Evolutionary conservation across 2,888 invertebrate genomes (phyloP), one percentile per base, ranked within the genome.

Genomic region (Fragum whitleyi): DNA sequence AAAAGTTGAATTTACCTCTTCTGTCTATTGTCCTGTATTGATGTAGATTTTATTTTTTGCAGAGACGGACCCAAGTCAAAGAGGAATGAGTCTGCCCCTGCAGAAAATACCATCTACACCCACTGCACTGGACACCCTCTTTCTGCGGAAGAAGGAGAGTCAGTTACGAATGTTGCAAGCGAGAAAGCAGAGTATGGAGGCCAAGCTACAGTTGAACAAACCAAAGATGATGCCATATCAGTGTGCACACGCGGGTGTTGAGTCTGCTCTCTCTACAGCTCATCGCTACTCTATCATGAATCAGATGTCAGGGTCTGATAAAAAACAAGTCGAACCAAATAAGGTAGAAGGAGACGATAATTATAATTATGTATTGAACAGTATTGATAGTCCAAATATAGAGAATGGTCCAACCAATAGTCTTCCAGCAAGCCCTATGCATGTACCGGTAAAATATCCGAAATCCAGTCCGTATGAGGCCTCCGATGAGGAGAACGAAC

Each of bases 281-380:
- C n/a, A 39, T 19, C 36, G 29, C 7, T 74, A 57, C 29, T 29
- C 67, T 21, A 67, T 67, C 62, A 42, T 73, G 51, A 47, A 42
- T 28, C 68, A 59, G 5, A 47, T 59, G 32, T 19, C n/a, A 9
- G 47, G 67, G 7, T 21, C 76, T 28, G 70, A 53, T 29, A 59
- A 62, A 36, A 62, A 62, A 23, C 62, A 9, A 19, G n/a, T 51
- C 16, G 57, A 75, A 32, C 65, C 55, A 19, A 57, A 75, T 19
- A 16, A 36, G 23, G 62, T 57, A 3, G 59, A 59, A 0, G 68
- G 71, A 14, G 21, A 42, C 5, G 67, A 76, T 26, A 68, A 74
- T 39, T 84, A 84, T 62, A 84, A 76, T 57, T 84, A 84, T 72
- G 81, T 84, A 1, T 59, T 84, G 3, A 79, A 69, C 51, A 67